A percentile compares a stretch with the other conserved stretches of the same genome.
Evolutionary conservation across 2,888 invertebrate genomes (phyloP).

Genomic region (Imbricaverruca yamaguchii): DNA sequence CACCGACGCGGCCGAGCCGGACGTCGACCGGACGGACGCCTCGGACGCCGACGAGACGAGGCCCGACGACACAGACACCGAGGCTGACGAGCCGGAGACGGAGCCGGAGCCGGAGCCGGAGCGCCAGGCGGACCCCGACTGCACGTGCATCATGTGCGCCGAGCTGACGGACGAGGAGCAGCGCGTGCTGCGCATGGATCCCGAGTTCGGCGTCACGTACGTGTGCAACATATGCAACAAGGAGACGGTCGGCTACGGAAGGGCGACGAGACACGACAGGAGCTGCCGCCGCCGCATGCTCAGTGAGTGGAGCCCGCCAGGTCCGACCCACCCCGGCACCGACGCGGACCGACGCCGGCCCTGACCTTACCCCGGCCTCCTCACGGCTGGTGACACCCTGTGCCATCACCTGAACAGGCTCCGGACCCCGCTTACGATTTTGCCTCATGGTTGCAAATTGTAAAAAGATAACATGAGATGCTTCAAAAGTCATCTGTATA

Average conservation of each 20-base stretch:
- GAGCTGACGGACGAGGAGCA: constrained; percentile 5
- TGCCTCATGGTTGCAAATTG: too few species aligned
- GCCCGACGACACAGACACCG: neutral
- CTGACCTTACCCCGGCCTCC: too few species aligned
- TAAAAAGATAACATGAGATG: too few species aligned
- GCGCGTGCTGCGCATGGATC: neutral
- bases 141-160: constrained; percentile 5
- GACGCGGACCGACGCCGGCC: too few species aligned
- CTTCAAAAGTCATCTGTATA: too few species aligned
- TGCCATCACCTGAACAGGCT: too few species aligned
- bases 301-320: neutral
- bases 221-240: neutral
- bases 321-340: neutral
- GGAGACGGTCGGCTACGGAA: neutral
- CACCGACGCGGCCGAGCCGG: too few species aligned
- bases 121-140: neutral
- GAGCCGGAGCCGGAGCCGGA: neutral
- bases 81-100: neutral
- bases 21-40: too few species aligned
- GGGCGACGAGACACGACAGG: neutral
- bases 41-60: too few species aligned
- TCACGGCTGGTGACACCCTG: too few species aligned
- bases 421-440: too few species aligned
- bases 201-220: neutral
- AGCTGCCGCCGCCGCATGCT: neutral